A percentile compares a stretch with the other conserved stretches of the same genome.
Evolutionary conservation across 2,888 invertebrate genomes (phyloP).

Genomic region (Anorthoa munda): DNA sequence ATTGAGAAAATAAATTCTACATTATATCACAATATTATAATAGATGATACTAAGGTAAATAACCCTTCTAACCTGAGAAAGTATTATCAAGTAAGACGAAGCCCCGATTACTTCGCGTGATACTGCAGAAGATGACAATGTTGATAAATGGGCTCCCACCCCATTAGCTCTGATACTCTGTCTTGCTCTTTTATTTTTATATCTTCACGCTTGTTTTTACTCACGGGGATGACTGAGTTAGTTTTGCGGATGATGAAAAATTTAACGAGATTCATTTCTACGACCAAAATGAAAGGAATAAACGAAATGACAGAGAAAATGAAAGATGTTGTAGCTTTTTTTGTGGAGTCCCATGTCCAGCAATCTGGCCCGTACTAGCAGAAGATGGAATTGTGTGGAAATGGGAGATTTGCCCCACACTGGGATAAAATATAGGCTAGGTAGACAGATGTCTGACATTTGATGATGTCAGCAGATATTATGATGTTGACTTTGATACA

Average conservation of each 20-base stretch:
- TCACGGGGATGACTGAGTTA: neutral
- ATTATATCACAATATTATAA: neutral
- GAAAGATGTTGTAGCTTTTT: too few species aligned
- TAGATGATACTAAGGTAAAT: neutral
- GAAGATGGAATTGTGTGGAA: too few species aligned
- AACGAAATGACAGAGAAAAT: too few species aligned
- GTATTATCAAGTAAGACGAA: constrained; percentile 38
- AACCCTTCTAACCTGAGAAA: neutral
- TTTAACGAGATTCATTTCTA: neutral
- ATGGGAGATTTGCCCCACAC: too few species aligned
- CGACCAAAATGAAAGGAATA: neutral
- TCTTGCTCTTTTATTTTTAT: constrained; percentile 14
- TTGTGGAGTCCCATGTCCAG: too few species aligned
- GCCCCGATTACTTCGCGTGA: constrained; percentile 42
- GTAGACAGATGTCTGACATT: too few species aligned
- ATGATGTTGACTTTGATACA: too few species aligned
- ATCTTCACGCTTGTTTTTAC: neutral
- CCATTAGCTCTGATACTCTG: constrained; percentile 30
- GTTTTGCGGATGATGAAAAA: neutral
- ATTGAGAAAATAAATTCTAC: neutral
- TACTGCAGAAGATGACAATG: constrained; percentile 50
- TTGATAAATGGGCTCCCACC: constrained; percentile 46
- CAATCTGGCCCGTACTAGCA: too few species aligned
- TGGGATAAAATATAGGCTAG: too few species aligned
- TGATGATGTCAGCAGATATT: too few species aligned